Conservation (phyloP, 2,113 vertebrate genomes). For the Laticauda colubrina region DNA sequence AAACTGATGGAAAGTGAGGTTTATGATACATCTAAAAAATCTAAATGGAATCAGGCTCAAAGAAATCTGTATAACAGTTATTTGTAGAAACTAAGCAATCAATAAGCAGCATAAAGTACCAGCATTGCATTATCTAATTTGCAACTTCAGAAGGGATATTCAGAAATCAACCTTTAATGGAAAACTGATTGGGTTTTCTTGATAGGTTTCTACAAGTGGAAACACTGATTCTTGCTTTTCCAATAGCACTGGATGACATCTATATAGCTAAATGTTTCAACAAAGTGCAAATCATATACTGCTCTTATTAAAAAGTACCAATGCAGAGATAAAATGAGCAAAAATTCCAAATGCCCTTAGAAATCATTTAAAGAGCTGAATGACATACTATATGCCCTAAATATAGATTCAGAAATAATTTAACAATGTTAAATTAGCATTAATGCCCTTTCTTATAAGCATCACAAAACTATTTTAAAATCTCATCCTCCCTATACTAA, state of each 20-base stretch:
- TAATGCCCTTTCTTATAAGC: neutral
- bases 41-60: neutral
- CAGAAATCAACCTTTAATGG: slow-evolving; percentile 8
- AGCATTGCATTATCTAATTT: neutral
- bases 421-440: neutral
- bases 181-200: slow-evolving; percentile 21
- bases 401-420: neutral
- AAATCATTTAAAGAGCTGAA: neutral
- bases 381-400: neutral
- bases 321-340: neutral
- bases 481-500: neutral
- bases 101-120: neutral
- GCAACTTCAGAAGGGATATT: slow-evolving; percentile 3
- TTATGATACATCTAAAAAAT: neutral
- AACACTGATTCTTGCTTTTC: neutral
- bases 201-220: neutral
- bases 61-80: neutral
- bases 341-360: neutral
- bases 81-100: neutral
- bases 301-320: neutral
- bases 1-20: neutral
- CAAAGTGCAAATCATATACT: neutral
- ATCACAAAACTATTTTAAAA: neutral
- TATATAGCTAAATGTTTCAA: neutral
- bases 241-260: neutral